Evolutionary conservation across 2,113 vertebrate species (phyloP), one percentile per base, ranked within the genome.

Genomic region (Heptranchias perlo): DNA sequence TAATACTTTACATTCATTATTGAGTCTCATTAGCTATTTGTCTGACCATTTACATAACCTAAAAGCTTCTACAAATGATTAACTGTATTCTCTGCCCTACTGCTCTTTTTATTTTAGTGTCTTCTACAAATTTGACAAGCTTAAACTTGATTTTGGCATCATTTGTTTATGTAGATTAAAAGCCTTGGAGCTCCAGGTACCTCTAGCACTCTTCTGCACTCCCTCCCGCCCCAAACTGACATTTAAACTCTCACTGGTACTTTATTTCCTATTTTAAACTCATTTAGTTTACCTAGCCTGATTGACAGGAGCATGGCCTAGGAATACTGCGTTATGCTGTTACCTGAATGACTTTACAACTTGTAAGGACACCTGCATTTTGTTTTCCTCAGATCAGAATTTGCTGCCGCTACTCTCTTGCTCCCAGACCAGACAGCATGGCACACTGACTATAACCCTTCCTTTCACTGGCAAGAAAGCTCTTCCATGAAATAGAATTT

Each of bases 21-120:
- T 93, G 89, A 93, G 61, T 93, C 89, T 93, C 89, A 93, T 93
- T 93, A 93, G 89, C 89, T 93, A 93, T 93, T 93, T 93, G 89
- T 62, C 89, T 93, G 89, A 93, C 89, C 58, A 93, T 93, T 93
- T 93, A 58, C 89, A 93, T 93, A 93, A 93, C 89, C 58, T 62
- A 93, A 93, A 62, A 93, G 89, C 89, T 93, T 93, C 89, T 62
- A 35, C 89, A 93, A 93, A 93, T 93, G 89, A 93, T 93, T 93
- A 93, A 93, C 89, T 93, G 89, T 93, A 93, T 93, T 93, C 89
- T 62, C 89, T 58, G 89, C 89, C 64, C 89, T 93, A 61, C 89
- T 93, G 89, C 89, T 93, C 89, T 93, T 93, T 93, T 58, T 64
- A 93, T 93, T 93, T 93, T 93, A 93, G 89, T 93, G 89, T 93